A percentile compares a stretch with the other conserved stretches of the same genome.
Evolutionary conservation across 1,140 invertebrate genomes (phyloP).

Genomic region (Drosophila bifasciata): DNA sequence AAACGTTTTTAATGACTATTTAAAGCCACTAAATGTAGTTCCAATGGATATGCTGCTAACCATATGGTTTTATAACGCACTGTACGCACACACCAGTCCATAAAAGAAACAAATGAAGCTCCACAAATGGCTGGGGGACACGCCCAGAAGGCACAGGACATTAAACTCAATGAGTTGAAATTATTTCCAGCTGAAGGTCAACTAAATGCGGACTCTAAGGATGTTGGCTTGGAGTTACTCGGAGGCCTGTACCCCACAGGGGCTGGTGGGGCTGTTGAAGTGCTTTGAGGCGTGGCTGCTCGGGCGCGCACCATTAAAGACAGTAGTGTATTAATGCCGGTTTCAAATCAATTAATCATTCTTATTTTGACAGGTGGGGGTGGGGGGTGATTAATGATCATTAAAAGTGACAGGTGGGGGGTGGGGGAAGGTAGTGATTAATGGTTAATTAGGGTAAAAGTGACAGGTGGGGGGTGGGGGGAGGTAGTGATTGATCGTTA

Average conservation of each 20-base stretch:
- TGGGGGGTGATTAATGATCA: too few relatives aligned
- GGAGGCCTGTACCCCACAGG: background rate
- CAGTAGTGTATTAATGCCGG: too few relatives aligned
- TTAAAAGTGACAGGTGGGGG: too few relatives aligned
- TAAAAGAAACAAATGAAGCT: slow-evolving; percentile 18
- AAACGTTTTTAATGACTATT: too few relatives aligned
- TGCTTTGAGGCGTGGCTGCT: slow-evolving; percentile 41
- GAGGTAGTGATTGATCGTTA: too few relatives aligned
- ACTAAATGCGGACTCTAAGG: slow-evolving; percentile 46
- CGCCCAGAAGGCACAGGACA: slow-evolving; percentile 57
- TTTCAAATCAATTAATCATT: too few relatives aligned
- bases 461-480: too few relatives aligned
- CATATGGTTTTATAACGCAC: slow-evolving; percentile 7
- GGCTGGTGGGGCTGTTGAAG: background rate
- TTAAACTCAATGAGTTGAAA: slow-evolving; percentile 82
- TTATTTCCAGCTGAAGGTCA: slow-evolving; percentile 79
- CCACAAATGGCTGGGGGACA: slow-evolving; percentile 34
- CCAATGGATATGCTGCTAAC: background rate
- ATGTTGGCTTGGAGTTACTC: background rate
- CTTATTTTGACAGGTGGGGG: too few relatives aligned
- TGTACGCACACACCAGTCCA: slow-evolving; percentile 18
- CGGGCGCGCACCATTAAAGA: slow-evolving; percentile 68
- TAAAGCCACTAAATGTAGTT: too few relatives aligned
- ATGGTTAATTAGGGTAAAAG: too few relatives aligned
- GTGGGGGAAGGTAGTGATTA: too few relatives aligned